phyloP scores from a whole-genome alignment of 1,140 invertebrate genomes.

The Oryzaephilus surinamensis region DNA sequence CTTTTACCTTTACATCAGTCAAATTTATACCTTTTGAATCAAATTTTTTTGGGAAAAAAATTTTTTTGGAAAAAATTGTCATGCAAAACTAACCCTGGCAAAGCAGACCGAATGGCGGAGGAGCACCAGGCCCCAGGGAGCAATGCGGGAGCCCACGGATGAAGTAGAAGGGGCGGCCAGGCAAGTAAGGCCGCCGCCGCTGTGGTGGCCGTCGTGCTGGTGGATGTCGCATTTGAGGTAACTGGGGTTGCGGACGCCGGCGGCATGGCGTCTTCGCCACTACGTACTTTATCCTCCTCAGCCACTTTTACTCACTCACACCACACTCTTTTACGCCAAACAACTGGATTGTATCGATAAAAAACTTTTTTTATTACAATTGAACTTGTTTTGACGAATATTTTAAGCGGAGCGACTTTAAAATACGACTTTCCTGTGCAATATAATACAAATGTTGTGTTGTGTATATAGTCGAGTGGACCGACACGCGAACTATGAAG shows the following conservation, averaged over 20 bases:
- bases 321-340: constrained; percentile 11
- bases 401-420: background rate
- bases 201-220: constrained; percentile 15
- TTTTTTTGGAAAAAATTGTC: background rate
- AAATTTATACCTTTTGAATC: background rate
- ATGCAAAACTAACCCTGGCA: constrained; percentile 29
- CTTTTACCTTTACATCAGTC: too few relatives aligned
- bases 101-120: constrained; percentile 29
- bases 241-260: constrained; percentile 12
- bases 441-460: background rate
- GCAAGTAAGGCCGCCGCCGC: constrained; percentile 30
- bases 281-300: constrained; percentile 23
- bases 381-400: background rate
- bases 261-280: constrained; percentile 18
- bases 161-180: constrained; percentile 34
- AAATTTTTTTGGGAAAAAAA: too few relatives aligned
- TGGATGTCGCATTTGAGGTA: constrained; percentile 7
- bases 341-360: background rate
- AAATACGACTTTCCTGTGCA: background rate
- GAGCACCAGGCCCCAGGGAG: constrained; percentile 35
- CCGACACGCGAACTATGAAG: constrained; percentile 34
- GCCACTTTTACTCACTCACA: constrained; percentile 29
- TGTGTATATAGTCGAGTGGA: constrained; percentile 21
- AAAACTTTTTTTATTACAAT: background rate
- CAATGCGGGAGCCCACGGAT: constrained; percentile 34